A percentile compares a stretch with the other conserved stretches of the same genome.
phyloP scores from a whole-genome alignment of 2,888 invertebrate genomes.

The Pollenia labialis region DNA sequence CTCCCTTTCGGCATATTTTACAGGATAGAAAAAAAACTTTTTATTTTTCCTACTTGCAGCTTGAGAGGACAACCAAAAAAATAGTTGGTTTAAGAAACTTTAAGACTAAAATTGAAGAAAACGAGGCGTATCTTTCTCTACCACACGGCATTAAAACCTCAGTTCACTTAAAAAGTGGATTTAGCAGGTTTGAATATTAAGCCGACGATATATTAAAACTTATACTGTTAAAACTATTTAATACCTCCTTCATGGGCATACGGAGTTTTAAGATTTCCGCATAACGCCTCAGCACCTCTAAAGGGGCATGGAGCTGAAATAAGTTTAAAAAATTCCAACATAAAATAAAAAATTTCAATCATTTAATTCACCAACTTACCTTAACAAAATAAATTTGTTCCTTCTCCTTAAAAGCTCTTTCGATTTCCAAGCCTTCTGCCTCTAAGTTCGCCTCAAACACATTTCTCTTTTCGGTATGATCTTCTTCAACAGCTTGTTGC shows the following conservation, averaged over 20 bases:
- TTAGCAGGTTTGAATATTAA: too few species aligned
- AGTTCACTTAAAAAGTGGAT: too few species aligned
- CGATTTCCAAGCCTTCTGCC: conserved; percentile 90
- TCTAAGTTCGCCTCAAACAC: conserved; percentile 90
- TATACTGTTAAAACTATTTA: conserved; percentile 75
- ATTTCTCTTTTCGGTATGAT: conserved; percentile 85
- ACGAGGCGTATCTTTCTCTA: too few species aligned
- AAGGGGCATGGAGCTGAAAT: conserved; percentile 92
- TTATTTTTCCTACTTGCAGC: too few species aligned
- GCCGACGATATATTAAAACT: too few species aligned
- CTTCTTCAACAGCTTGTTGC: conserved; percentile 81
- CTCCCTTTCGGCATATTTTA: too few species aligned
- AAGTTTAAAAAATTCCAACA: background rate
- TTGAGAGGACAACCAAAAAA: too few species aligned
- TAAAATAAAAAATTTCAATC: background rate
- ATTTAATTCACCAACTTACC: conserved; percentile 81
- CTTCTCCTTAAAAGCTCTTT: conserved; percentile 87
- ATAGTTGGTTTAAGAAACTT: too few species aligned
- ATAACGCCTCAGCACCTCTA: conserved; percentile 92
- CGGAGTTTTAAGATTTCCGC: conserved; percentile 95
- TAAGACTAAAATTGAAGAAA: too few species aligned
- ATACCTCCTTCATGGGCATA: conserved; percentile 97
- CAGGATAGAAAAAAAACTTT: too few species aligned
- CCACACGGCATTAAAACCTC: too few species aligned
- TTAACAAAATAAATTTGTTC: conserved; percentile 92